These are phyloP conservation scores for Tokudaia muenninki DNA, from an alignment of 2,797 vertebrate genomes.

Conservation along the genomic window DNA sequence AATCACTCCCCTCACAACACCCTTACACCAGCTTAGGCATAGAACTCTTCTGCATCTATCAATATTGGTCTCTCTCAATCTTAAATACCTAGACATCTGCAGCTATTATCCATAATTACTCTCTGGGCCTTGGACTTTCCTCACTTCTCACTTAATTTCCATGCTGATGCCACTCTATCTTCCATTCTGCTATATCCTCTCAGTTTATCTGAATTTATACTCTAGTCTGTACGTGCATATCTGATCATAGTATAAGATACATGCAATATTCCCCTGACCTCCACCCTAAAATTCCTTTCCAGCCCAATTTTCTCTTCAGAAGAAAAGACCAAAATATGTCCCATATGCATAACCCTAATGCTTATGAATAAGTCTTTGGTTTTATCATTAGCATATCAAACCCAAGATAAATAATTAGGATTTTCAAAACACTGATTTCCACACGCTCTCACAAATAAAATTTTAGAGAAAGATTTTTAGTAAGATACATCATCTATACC, in stretches of 20 bases:
- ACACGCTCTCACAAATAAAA: not conserved
- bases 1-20: no score
- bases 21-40: fast-evolving
- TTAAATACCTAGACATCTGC: not conserved
- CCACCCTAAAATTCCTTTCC: not conserved
- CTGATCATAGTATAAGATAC: not conserved
- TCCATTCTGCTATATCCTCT: fast-evolving
- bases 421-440: not conserved
- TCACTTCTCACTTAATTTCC: not conserved
- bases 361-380: not conserved
- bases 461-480: not conserved
- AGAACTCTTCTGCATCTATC: not conserved
- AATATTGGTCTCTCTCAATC: not conserved
- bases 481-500: not conserved
- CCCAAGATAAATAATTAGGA: not conserved
- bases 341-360: not conserved
- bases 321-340: not conserved
- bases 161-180: not conserved
- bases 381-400: not conserved
- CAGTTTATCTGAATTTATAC: fast-evolving
- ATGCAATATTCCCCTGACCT: not conserved
- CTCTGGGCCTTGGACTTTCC: not conserved
- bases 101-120: not conserved
- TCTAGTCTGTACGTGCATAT: not conserved
- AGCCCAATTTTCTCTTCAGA: not conserved